Percentiles rank a stretch among this genome's conserved stretches.
These are phyloP conservation scores for Octodon degus DNA, from an alignment of 2,113 vertebrate species.

Conservation along the genomic window DNA sequence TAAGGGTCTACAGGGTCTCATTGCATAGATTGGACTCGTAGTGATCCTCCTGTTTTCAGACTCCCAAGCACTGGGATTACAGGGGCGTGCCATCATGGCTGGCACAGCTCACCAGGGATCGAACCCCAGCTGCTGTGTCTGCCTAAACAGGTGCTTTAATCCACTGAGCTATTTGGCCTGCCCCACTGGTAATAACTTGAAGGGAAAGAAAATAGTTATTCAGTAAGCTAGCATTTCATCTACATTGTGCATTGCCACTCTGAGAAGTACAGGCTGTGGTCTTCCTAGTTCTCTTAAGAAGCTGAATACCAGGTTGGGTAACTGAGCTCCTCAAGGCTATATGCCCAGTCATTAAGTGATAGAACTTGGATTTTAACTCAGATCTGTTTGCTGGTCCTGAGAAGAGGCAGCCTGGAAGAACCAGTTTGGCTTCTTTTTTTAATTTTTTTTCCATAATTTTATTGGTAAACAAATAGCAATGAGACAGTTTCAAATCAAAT, in stretches of 20 bases:
- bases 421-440: not conserved
- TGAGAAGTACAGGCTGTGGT: not conserved
- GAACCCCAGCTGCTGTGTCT: no score
- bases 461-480: no score
- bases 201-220: not conserved
- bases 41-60: no score
- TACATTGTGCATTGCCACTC: not conserved
- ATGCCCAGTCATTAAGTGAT: not conserved
- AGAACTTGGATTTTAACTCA: conserved; percentile 33
- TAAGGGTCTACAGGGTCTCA: no score
- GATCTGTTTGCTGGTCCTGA: not conserved
- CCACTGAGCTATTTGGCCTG: no score
- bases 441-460: no score
- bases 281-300: not conserved
- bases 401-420: not conserved
- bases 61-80: no score
- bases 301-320: not conserved
- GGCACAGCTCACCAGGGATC: no score
- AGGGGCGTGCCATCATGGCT: no score
- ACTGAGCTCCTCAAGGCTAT: not conserved
- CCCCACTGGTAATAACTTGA: not conserved
- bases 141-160: no score
- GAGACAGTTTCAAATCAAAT: no score
- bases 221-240: conserved; percentile 11
- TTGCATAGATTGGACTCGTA: no score